Base-by-base conservation (phyloP, 92 coral and sea anemone genomes). In the Diadumene lineata region DNA sequence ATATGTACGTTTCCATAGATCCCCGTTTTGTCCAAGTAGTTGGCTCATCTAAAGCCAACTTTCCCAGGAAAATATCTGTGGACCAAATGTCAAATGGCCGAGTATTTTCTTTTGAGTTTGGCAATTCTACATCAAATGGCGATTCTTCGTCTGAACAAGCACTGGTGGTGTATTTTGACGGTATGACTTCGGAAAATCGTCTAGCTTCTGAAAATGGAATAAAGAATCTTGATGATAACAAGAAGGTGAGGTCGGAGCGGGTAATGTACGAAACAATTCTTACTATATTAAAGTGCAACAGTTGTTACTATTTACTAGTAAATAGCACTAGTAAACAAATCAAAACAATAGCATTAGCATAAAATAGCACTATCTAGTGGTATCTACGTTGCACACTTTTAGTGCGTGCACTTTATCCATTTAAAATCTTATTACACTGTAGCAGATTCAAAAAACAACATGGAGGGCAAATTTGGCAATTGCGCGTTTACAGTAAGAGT, bases 31-130 rank as follows among this genome's bases (percentile, higher is more conserved):
- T 62, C 7, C 68, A 62, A 19, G 1, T 62, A 16, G 7, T 62
- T 62, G 68, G 29, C 1, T 28, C 21, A 27, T 28, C 38, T 15
- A 62, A 62, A 29, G 43, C 3, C 4, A 11, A 62, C 68, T 28
- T 62, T 16, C 68, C 68, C 21, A 28, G 21, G 6, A 62, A 62
- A 27, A n/a, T 62, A 6, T 62, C 38, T 4, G 18, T 28, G 11
- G 21, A 28, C 1, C 38, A 31, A 19, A 4, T 62, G 33, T 6
- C 38, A 1, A 28, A 62, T 28, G 68, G 68, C 2, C 29, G 27
- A 62, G 11, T 62, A 4, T 62, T 62, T 28, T 13, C 43, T 13
- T 62, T 62, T 62, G 68, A 62, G 29, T 62, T 31, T 28, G 38
- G 11, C 7, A 62, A 28, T 19, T n/a, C n/a, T n/a, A 17, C 29